Evolutionary conservation across 2,113 vertebrate genomes (phyloP).

Genomic region (Xerus inauris): DNA sequence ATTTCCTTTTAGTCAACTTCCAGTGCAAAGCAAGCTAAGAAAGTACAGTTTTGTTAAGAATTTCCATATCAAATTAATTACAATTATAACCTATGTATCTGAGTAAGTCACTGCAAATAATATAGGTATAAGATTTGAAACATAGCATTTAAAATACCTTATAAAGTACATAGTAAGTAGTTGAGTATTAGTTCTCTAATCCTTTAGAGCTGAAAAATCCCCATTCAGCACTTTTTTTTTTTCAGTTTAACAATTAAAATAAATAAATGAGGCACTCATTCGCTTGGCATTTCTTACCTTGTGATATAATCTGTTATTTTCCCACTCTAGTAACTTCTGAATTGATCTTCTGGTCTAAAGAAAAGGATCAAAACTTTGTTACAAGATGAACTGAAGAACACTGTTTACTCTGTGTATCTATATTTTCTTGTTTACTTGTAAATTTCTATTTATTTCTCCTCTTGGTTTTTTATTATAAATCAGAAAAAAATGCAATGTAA

Average conservation of each 20-base stretch:
- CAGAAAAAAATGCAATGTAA: constrained; percentile 3
- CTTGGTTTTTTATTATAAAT: constrained; percentile 43
- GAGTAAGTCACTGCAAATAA: constrained; percentile 53
- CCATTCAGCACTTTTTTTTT: not conserved
- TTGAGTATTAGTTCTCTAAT: constrained; percentile 37
- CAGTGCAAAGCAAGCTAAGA: constrained; percentile 98
- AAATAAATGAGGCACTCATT: not conserved
- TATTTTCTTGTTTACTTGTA: constrained; percentile 59
- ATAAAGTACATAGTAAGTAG: constrained; percentile 35
- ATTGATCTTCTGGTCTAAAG: constrained; percentile 97
- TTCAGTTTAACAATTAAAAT: constrained; percentile 47
- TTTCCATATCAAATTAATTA: constrained; percentile 55
- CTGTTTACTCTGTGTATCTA: constrained; percentile 8
- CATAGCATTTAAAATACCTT: constrained; percentile 18
- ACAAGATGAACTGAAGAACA: constrained; percentile 61
- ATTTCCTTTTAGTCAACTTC: constrained; percentile 99
- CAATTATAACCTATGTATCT: constrained; percentile 50
- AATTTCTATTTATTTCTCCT: constrained; percentile 30
- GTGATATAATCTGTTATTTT: constrained; percentile 99
- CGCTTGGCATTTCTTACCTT: constrained; percentile 90
- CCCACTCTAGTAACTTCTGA: constrained; percentile 99
- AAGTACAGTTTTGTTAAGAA: constrained; percentile 71
- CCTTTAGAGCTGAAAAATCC: constrained; percentile 10
- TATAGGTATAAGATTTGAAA: not conserved
- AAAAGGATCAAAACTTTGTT: constrained; percentile 79